These are phyloP conservation scores for Melinaea marsaeus DNA, from an alignment of 2,888 invertebrate species.

Conservation along the genomic window DNA sequence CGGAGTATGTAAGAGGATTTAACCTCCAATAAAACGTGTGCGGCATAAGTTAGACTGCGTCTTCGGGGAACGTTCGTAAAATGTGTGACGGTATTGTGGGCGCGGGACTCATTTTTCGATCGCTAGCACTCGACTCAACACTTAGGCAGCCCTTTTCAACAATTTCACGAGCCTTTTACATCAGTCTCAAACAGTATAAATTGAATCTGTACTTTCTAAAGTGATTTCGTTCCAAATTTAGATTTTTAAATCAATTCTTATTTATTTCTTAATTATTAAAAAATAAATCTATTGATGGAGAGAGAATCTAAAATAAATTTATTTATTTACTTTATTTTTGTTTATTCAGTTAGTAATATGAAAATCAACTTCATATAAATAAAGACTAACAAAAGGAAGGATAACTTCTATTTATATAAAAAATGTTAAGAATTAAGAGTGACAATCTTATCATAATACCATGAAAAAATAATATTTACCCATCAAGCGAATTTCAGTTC, in stretches of 20 bases:
- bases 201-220: constrained; percentile 30
- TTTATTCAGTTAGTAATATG: too few relatives aligned
- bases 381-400: too few relatives aligned
- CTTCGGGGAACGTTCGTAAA: constrained; percentile 72
- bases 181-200: constrained; percentile 71
- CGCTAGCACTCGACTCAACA: constrained; percentile 62
- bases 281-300: too few relatives aligned
- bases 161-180: constrained; percentile 74
- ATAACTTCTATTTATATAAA: too few relatives aligned
- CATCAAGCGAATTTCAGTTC: too few relatives aligned
- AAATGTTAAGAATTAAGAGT: too few relatives aligned
- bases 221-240: constrained; percentile 27
- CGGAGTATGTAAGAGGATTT: constrained; percentile 53
- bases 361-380: too few relatives aligned
- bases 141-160: constrained; percentile 76
- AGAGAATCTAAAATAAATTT: too few relatives aligned
- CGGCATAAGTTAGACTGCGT: constrained; percentile 68
- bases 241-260: not conserved
- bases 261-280: not conserved
- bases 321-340: too few relatives aligned
- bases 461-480: too few relatives aligned
- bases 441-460: too few relatives aligned
- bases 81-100: constrained; percentile 74
- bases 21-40: constrained; percentile 72
- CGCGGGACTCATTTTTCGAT: constrained; percentile 63